A percentile compares a stretch with the other conserved stretches of the same genome.
phyloP scores from a whole-genome alignment of 92 coral and sea anemone species.

The Micromussa lordhowensis region DNA sequence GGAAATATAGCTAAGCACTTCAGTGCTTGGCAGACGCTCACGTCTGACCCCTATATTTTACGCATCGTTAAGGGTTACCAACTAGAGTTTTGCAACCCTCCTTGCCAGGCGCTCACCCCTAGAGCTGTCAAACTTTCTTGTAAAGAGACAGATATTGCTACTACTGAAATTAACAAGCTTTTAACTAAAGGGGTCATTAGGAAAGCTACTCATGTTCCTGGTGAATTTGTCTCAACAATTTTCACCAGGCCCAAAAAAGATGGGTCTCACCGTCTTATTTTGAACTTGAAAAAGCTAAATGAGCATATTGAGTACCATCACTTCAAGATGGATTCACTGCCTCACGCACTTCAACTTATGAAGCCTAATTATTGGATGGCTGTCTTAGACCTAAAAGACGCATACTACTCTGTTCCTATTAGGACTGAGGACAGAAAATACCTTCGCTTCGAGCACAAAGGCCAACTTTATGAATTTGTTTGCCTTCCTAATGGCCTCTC shows the following conservation, averaged over 20 bases:
- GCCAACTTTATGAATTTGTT: constrained; percentile 58
- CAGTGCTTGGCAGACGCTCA: background rate
- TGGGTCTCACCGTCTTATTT: constrained; percentile 57
- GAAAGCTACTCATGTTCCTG: constrained; percentile 24
- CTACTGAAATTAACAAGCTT: constrained; percentile 23
- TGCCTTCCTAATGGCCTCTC: constrained; percentile 1
- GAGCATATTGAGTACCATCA: constrained; percentile 34
- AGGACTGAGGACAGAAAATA: constrained; percentile 33
- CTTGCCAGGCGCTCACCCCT: too few relatives aligned
- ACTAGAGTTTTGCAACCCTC: too few relatives aligned
- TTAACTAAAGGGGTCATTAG: constrained; percentile 31
- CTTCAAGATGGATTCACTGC: constrained; percentile 63
- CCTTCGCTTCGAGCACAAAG: constrained; percentile 37
- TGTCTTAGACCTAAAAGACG: constrained; percentile 59
- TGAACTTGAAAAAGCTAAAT: constrained; percentile 59
- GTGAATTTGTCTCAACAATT: constrained; percentile 63
- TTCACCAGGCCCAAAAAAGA: constrained; percentile 62
- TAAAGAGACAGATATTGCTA: constrained; percentile 23
- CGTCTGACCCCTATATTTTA: background rate
- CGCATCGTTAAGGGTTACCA: constrained; percentile 2
- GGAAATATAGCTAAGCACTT: constrained; percentile 18
- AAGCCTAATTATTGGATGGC: constrained; percentile 53
- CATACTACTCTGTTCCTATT: constrained; percentile 52
- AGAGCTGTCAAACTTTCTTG: background rate
- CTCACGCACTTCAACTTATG: constrained; percentile 10